Conservation (phyloP, 2,113 vertebrate species). For the Pagrus major region DNA sequence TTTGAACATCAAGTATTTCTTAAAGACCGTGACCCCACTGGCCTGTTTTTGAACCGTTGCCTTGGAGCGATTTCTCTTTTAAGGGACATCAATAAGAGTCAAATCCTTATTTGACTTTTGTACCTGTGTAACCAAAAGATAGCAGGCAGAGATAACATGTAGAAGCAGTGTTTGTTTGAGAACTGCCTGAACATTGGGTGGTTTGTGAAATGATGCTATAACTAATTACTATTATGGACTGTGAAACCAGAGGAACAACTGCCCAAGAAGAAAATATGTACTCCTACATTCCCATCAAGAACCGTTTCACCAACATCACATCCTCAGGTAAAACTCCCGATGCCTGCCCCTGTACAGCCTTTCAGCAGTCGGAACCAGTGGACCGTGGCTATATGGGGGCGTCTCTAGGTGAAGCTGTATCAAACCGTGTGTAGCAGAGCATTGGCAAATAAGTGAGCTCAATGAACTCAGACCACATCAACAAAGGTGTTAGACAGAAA, state of each 20-base stretch:
- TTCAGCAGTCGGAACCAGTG: constrained; percentile 36
- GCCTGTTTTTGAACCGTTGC: neutral
- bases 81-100: too few relatives aligned
- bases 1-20: neutral
- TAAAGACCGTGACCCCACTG: neutral
- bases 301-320: constrained; percentile 28
- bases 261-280: neutral
- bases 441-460: constrained; percentile 9
- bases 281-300: constrained; percentile 24
- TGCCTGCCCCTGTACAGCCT: constrained; percentile 15
- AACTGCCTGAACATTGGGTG: neutral
- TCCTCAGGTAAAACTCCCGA: constrained; percentile 30
- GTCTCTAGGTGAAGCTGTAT: constrained; percentile 26
- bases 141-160: neutral
- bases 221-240: neutral
- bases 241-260: constrained; percentile 2
- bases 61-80: neutral
- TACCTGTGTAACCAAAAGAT: neutral
- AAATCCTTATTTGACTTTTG: neutral
- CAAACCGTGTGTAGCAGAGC: constrained; percentile 30
- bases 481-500: constrained; percentile 22
- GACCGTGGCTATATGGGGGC: constrained; percentile 16
- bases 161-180: neutral
- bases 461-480: constrained; percentile 18
- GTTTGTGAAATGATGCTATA: neutral